Evolutionary conservation across 2,113 vertebrate genomes (phyloP), one percentile per base, ranked within the genome.

Genomic region (Hypomesus transpacificus): DNA sequence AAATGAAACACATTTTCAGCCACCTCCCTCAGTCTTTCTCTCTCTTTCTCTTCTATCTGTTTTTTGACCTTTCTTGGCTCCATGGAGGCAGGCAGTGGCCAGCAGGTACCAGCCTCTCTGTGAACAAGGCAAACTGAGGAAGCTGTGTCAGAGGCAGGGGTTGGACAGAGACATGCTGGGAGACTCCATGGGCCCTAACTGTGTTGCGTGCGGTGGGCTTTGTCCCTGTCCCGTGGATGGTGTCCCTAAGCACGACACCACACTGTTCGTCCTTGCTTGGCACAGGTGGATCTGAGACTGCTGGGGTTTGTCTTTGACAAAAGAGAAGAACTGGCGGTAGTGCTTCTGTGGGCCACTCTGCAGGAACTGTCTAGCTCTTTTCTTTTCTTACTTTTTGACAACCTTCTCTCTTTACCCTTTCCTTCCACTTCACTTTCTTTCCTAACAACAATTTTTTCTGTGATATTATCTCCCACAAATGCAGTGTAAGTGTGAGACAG

Each of bases 241-340:
- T 1, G 24, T 75, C 54, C 66, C 64, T 62, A 61, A 75, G 77
- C 60, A 75, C 82, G 73, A 82, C 70, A 66, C 72, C 80, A 54
- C 54, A 79, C 67, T 76, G 85, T 89, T 88, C 87, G 87, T 83
- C 84, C 89, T 90, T 86, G 78, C 79, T 84, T 69, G 68, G 57
- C 81, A 79, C 46, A 66, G 76, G 86, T 87, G 77, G 62, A 80
- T 81, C 67, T 54, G 68, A 82, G 60, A 79, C 77, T 62, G 56
- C 69, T 62, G 71, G 4, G 66, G 74, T 80, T 52, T 68, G 74
- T 74, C 74, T 81, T 80, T 76, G 75, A 87, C 73, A 78, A 82
- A 83, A 11, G 50, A 65, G 67, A 22, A 71, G 60, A 62, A n/a
- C 14, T 46, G 31, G 57, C 51, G 60, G 26, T 52, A 46, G 68